Base-by-base conservation (phyloP, 2,797 vertebrate genomes). In the Vipera latastei region DNA sequence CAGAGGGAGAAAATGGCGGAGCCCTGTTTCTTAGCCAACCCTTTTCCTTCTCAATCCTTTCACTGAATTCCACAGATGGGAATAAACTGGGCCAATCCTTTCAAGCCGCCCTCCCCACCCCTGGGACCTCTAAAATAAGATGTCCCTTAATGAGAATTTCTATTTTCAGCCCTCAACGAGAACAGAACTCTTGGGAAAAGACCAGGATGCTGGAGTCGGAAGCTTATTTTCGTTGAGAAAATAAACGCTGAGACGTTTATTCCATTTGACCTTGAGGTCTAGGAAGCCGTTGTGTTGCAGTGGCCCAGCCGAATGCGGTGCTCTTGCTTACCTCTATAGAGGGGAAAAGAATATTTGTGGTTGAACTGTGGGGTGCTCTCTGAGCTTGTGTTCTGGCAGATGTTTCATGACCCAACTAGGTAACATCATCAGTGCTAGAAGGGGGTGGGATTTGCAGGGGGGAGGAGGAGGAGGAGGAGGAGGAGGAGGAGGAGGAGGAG, bases 81-180 rank as follows among this genome's bases (percentile, higher is more conserved):
- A 89, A 91, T 48, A 38, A 92, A 90, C 7, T 25, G 6, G 44
- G 18, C 93, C 63, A 88, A 88, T 44, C 57, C 44, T 51, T 57
- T 28, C n/a, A 61, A 20, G n/a, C n/a, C 28, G 9, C 53, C 32
- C 51, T 4, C 25, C 59, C n/a, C 32, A 3, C 14, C 32, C 65
- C 16, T 8, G 1, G 51, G 87, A 32, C 55, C 51, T 26, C 86
- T 93, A 69, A 93, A 94, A 16, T 57, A 94, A 94, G 91, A 44
- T 0, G 11, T 89, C 0, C 0, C 14, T 93, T 90, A 1, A 89
- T 89, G 59, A 20, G 93, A 93, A 0, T 0, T 22, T 18, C 92
- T 44, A 32, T 44, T 92, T 48, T 53, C 51, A 3, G 85, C 59
- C 2, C 20, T 16, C 0, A 3, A 6, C 0, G 20, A 85, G 93